Evolutionary conservation across 1,140 invertebrate species (phyloP), one percentile per base, ranked within the genome.

Genomic region (Drosophila obscura): DNA sequence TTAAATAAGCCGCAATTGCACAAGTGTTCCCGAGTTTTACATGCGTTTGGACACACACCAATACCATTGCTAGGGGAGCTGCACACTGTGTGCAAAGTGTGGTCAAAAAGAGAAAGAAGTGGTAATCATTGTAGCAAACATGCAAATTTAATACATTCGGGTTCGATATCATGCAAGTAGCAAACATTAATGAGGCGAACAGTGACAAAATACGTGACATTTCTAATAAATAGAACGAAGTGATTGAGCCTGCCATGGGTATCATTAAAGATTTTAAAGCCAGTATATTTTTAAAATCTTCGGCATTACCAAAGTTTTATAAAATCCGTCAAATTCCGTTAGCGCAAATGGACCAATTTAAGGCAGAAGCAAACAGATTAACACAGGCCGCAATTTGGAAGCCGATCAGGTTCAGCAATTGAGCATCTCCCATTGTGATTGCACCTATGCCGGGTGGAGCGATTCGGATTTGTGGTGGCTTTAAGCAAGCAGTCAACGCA

Each of bases 391-490:
- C 22, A 22, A 55, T 55, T 41, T 55, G 39, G 52, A 11, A 15
- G 6, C 52, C 11, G 22, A 55, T 55, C 9, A 55, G 44, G 43
- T 43, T 55, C n/a, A 60, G 46, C 13, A 60, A 60, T 49, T 60
- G 45, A 46, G 45, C 46, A 49, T 50, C 55, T 0, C 41, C 55
- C 19, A 57, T 57, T 11, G 26, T 50, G 6, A n/a, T 60, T 15
- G 46, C 28, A 24, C 46, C 48, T 11, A 60, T 50, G 35, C 58
- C 58, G 41, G 22, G 46, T 60, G 45, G 46, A 60, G 46, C 45
- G 5, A 9, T 53, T 41, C 9, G 60, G 13, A 51, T 63, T 22
- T 63, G 60, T 63, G 60, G 60, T 11, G 60, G 46, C 43, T 63
- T 63, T 46, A 53, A 16, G 7, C 24, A 31, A 31, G n/a, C 26